Evolutionary conservation across 2,888 invertebrate species (phyloP).

Genomic region (Coenonympha glycerion): DNA sequence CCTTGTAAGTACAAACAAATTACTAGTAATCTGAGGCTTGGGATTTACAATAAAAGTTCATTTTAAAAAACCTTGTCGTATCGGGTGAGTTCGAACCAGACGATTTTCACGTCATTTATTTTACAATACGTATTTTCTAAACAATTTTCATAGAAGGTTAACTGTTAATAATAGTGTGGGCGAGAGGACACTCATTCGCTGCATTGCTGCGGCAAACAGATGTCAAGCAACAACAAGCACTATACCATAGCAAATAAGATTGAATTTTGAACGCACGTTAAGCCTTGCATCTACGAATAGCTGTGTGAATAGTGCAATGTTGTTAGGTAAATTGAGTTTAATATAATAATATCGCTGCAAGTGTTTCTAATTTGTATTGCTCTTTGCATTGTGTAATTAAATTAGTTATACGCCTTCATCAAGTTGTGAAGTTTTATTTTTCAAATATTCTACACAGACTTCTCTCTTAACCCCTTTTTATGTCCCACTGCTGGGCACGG

Average conservation of each 20-base stretch:
- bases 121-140: too few species aligned
- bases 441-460: too few species aligned
- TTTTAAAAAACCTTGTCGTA: too few species aligned
- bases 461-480: background rate
- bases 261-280: conserved; percentile 2
- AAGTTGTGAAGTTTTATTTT: background rate
- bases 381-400: background rate
- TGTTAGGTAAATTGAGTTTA: conserved; percentile 25
- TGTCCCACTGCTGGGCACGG: background rate
- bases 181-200: conserved; percentile 6
- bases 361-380: conserved; percentile 7
- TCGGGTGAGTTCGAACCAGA: too few species aligned
- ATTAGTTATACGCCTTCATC: background rate
- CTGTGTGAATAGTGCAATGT: conserved; percentile 22
- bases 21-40: too few species aligned
- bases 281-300: conserved; percentile 17
- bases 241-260: background rate
- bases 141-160: background rate
- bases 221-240: conserved; percentile 4
- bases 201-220: conserved; percentile 7
- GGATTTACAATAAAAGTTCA: too few species aligned
- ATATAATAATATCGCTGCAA: conserved; percentile 20
- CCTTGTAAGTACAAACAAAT: too few species aligned
- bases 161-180: conserved; percentile 1
- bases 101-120: too few species aligned